phyloP scores from a whole-genome alignment of 1,140 invertebrate genomes.

The Metaphire vulgaris region DNA sequence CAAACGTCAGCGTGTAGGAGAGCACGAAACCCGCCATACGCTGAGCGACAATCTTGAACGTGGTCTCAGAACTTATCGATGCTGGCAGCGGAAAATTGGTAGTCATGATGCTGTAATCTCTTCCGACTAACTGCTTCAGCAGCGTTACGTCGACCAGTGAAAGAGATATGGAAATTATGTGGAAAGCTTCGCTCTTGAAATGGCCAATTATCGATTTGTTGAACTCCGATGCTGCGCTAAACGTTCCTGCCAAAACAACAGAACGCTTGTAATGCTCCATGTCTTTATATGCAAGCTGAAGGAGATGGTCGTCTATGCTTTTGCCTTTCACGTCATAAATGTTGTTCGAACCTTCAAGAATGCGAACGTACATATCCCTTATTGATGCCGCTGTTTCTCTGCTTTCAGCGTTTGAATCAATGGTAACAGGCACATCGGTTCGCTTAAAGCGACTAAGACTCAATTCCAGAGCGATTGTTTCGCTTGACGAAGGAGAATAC shows the following conservation, averaged over 20 bases:
- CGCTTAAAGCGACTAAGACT: not conserved
- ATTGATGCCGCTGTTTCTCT: not conserved
- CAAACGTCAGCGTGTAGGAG: conserved; percentile 46
- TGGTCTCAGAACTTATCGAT: conserved; percentile 30
- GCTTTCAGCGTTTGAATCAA: not conserved
- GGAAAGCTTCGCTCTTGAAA: conserved; percentile 60
- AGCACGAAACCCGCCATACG: conserved; percentile 4
- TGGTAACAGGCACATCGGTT: not conserved
- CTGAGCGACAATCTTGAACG: not conserved
- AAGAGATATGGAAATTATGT: conserved; percentile 61
- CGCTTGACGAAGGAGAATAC: not conserved
- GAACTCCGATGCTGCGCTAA: not conserved
- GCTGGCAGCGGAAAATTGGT: conserved; percentile 17
- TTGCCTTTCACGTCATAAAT: not conserved
- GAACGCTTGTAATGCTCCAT: not conserved
- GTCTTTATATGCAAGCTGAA: not conserved
- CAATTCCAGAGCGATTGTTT: not conserved
- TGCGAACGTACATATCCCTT: not conserved
- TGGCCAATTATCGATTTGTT: conserved; percentile 31
- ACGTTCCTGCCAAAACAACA: not conserved
- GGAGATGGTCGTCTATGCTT: conserved; percentile 3
- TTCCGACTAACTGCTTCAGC: conserved; percentile 47
- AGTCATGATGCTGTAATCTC: conserved; percentile 24
- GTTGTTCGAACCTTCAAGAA: not conserved
- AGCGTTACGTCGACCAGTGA: conserved; percentile 58